These are phyloP conservation scores for Eupithecia subumbrata DNA, from an alignment of 2,888 invertebrate species.

Conservation along the genomic window DNA sequence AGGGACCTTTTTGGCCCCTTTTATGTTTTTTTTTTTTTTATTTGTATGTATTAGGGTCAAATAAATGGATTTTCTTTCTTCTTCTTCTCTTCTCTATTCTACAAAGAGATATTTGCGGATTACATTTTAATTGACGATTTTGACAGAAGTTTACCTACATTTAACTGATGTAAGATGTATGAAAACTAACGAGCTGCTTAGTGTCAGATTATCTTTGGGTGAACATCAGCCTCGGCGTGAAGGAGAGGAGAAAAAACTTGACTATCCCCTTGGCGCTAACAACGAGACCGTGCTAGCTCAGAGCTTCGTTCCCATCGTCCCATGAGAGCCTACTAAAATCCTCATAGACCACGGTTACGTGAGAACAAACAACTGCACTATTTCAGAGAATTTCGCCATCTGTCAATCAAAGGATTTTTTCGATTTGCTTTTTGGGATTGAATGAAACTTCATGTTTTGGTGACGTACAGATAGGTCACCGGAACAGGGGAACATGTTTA, in stretches of 20 bases:
- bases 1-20: too few relatives aligned
- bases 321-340: neutral
- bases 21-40: too few relatives aligned
- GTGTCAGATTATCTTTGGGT: neutral
- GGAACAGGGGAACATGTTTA: neutral
- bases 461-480: neutral
- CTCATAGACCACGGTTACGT: neutral
- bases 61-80: too few relatives aligned
- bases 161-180: neutral
- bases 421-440: neutral
- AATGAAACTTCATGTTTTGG: neutral
- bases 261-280: conserved; percentile 4
- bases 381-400: neutral
- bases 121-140: neutral
- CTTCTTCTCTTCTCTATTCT: neutral
- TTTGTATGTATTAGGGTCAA: too few relatives aligned
- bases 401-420: conserved; percentile 1
- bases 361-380: conserved; percentile 1
- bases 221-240: neutral
- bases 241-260: neutral
- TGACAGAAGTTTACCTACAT: neutral
- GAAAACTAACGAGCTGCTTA: neutral
- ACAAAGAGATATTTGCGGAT: neutral
- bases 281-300: neutral
- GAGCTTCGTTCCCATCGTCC: conserved; percentile 2